phyloP scores from a whole-genome alignment of 2,888 invertebrate species.

The Antheraea yamamai region DNA sequence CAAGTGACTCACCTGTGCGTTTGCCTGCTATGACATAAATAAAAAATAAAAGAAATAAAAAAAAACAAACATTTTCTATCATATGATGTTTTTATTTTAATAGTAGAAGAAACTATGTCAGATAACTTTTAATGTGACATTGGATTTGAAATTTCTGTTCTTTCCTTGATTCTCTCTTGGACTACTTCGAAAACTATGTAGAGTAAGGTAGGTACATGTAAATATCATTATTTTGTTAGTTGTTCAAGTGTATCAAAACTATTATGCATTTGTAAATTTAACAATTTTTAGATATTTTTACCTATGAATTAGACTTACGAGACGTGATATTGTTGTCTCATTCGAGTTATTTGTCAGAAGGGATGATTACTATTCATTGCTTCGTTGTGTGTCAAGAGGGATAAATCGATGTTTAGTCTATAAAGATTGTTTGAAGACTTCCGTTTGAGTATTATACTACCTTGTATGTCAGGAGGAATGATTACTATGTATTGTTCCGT shows the following conservation, averaged over 20 bases:
- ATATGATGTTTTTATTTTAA: too few species aligned
- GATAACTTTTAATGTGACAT: neutral
- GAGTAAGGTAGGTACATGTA: constrained; percentile 1
- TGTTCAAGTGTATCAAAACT: neutral
- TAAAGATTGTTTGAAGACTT: too few species aligned
- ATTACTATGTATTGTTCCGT: neutral
- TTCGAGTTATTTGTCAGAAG: too few species aligned
- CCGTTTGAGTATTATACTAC: too few species aligned
- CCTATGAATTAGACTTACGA: neutral
- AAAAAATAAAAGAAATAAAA: too few species aligned
- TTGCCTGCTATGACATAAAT: too few species aligned
- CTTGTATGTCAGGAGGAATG: neutral
- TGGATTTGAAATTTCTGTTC: neutral
- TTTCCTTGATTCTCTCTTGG: neutral
- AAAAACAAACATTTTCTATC: too few species aligned
- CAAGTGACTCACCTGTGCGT: too few species aligned
- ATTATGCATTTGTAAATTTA: neutral
- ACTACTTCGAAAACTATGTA: neutral
- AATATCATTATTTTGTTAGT: neutral
- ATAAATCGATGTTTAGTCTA: too few species aligned
- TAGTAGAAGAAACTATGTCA: too few species aligned
- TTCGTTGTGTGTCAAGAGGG: too few species aligned
- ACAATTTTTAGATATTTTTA: neutral
- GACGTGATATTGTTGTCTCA: neutral
- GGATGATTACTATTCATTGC: too few species aligned